Conservation (phyloP, 2,113 vertebrate genomes). For the Scomber japonicus region DNA sequence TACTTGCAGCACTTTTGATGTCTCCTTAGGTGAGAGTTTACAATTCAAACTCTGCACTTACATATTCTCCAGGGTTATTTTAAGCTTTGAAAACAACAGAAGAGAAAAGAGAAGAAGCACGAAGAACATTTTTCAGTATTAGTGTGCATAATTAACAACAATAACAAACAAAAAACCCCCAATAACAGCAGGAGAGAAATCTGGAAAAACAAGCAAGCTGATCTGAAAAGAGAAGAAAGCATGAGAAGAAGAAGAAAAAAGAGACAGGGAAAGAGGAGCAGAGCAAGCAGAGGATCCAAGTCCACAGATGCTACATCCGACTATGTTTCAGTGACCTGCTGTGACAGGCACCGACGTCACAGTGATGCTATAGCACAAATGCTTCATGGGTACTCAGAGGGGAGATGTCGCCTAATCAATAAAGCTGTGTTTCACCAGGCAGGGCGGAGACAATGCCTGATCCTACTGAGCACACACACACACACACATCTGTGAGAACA, state of each 20-base stretch:
- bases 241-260: not conserved
- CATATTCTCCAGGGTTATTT: slow-evolving; percentile 12
- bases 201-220: not conserved
- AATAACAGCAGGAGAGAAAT: not conserved
- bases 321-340: slow-evolving; percentile 50
- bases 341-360: slow-evolving; percentile 73
- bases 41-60: not conserved
- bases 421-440: slow-evolving; percentile 72
- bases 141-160: not conserved
- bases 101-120: not conserved
- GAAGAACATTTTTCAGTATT: not conserved
- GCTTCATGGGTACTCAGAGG: slow-evolving; percentile 69
- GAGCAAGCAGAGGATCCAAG: slow-evolving; percentile 15
- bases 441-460: slow-evolving; percentile 56
- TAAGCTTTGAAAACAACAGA: not conserved
- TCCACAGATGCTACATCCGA: slow-evolving; percentile 43
- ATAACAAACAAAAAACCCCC: not conserved
- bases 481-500: not conserved
- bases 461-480: slow-evolving; percentile 11
- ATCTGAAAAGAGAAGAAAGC: not conserved
- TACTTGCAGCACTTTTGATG: slow-evolving; percentile 2
- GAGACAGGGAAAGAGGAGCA: not conserved
- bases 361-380: slow-evolving; percentile 69
- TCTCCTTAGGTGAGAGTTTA: not conserved
- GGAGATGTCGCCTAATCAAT: slow-evolving; percentile 79